phyloP scores from a whole-genome alignment of 2,888 invertebrate genomes.

The Hedya salicella region DNA sequence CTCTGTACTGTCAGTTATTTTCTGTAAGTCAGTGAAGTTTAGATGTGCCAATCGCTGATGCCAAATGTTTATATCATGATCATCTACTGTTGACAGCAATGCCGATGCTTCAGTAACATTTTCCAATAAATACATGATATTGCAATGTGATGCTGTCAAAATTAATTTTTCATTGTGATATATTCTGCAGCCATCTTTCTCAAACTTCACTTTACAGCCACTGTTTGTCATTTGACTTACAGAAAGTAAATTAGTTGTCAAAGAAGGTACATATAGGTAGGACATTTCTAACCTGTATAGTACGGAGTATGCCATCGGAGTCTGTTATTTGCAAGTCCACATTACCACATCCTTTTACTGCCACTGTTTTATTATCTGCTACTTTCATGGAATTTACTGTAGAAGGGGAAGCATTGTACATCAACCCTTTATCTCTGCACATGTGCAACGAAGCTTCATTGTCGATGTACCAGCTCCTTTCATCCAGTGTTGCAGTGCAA shows the following conservation, averaged over 20 bases:
- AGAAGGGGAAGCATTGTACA: background rate
- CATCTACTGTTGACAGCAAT: background rate
- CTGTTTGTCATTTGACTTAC: constrained; percentile 38
- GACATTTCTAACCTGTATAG: constrained; percentile 7
- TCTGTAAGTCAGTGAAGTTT: background rate
- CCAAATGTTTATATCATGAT: background rate
- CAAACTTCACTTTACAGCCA: constrained; percentile 36
- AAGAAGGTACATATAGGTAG: background rate
- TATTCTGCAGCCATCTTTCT: constrained; percentile 14
- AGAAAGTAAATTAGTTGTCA: constrained; percentile 13
- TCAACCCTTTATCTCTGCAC: background rate
- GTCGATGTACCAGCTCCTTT: background rate
- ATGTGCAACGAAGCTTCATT: background rate
- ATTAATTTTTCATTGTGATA: background rate
- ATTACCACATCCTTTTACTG: background rate
- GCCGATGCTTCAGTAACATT: background rate
- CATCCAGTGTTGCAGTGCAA: background rate
- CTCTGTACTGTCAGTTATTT: background rate
- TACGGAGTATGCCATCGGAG: background rate
- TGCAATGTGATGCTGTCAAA: background rate
- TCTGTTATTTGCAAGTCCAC: background rate
- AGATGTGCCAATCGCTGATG: constrained; percentile 12
- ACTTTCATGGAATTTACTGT: background rate
- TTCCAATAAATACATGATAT: constrained; percentile 8
- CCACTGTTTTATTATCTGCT: background rate